A percentile compares a stretch with the other conserved stretches of the same genome.
Evolutionary conservation across 2,888 invertebrate species (phyloP).

Genomic region (Hofmannophila pseudospretella): DNA sequence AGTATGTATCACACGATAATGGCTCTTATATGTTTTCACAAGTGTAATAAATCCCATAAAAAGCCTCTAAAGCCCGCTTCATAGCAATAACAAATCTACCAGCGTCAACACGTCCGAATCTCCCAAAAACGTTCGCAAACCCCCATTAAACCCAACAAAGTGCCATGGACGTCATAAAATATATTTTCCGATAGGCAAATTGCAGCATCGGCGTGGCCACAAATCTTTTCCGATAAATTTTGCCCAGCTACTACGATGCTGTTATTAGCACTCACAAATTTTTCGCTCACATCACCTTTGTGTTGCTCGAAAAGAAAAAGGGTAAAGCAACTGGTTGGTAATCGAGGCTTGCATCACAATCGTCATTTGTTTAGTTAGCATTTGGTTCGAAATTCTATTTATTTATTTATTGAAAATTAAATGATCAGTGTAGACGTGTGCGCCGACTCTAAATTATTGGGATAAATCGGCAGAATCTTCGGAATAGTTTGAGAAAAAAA

Average conservation of each 20-base stretch:
- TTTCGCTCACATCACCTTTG: neutral
- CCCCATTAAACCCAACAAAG: slow-evolving; percentile 57
- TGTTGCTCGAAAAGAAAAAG: too few species aligned
- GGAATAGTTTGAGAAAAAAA: too few species aligned
- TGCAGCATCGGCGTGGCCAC: slow-evolving; percentile 62
- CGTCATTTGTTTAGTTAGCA: too few species aligned
- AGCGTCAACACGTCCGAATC: slow-evolving; percentile 28
- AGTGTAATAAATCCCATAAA: neutral
- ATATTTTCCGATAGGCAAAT: slow-evolving; percentile 73
- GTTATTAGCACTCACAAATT: neutral
- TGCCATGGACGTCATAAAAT: slow-evolving; percentile 64
- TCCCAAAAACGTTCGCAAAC: slow-evolving; percentile 35
- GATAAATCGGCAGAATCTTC: too few species aligned
- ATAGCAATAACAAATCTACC: slow-evolving; percentile 31
- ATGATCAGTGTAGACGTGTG: too few species aligned
- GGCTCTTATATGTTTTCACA: too few species aligned
- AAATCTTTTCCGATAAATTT: slow-evolving; percentile 71
- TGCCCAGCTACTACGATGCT: slow-evolving; percentile 32
- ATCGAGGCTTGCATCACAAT: too few species aligned
- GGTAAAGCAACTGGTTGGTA: too few species aligned
- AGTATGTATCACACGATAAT: too few species aligned
- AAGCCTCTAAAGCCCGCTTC: neutral
- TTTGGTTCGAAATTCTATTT: too few species aligned
- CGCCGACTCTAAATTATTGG: too few species aligned
- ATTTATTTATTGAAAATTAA: too few species aligned